phyloP scores from a whole-genome alignment of 1,140 invertebrate genomes.

The Caenorhabditis latens region DNA sequence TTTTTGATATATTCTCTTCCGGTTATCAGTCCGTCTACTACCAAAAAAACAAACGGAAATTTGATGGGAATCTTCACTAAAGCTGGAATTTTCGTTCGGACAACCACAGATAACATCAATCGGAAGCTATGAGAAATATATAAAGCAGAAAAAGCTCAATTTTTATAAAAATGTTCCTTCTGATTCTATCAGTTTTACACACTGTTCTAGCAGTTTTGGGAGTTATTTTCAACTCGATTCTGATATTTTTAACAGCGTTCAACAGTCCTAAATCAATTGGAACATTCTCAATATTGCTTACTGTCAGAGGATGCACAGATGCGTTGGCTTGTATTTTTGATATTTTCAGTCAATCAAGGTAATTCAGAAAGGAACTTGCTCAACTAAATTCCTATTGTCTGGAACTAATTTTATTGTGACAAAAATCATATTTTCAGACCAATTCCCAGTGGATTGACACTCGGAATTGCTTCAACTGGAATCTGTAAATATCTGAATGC shows the following conservation, averaged over 20 bases:
- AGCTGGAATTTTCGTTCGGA: not conserved
- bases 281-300: conserved; percentile 4
- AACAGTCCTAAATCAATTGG: conserved; percentile 13
- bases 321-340: conserved; percentile 5
- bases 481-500: conserved; percentile 3
- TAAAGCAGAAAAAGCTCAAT: not conserved
- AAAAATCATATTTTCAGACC: not conserved
- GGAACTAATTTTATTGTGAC: not conserved
- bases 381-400: too few species aligned
- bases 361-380: not conserved
- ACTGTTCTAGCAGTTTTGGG: not conserved
- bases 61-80: not conserved
- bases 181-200: not conserved
- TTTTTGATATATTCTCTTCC: not conserved
- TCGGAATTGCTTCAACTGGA: conserved; percentile 5
- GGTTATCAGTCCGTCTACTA: not conserved
- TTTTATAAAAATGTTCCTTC: conserved; percentile 15
- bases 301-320: not conserved
- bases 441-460: conserved; percentile 6
- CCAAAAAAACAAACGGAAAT: conserved; percentile 33
- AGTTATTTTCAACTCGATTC: not conserved
- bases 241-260: not conserved
- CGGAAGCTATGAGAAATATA: not conserved
- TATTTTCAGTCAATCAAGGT: conserved; percentile 39
- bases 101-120: conserved; percentile 3